Conservation (phyloP, 2,113 vertebrate genomes). For the Epinephelus cyanopodus region DNA sequence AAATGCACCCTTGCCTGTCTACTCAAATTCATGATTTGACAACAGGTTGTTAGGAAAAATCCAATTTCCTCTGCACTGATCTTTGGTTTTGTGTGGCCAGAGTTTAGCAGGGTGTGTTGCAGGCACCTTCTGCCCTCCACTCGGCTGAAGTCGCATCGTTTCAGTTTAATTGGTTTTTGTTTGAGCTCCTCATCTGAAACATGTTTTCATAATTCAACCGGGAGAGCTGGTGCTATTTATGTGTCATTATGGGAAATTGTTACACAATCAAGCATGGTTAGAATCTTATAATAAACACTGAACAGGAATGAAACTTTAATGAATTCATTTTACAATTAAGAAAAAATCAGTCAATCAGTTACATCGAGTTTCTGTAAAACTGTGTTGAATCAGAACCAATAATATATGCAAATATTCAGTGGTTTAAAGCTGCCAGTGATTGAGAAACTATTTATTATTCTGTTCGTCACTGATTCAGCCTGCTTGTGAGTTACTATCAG, state of each 20-base stretch:
- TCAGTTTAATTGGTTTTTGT: conserved; percentile 29
- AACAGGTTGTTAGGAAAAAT: neutral
- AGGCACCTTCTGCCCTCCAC: neutral
- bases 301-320: neutral
- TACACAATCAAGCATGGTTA: neutral
- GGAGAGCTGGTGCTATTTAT: neutral
- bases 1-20: neutral
- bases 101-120: neutral
- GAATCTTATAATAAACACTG: conserved; percentile 4
- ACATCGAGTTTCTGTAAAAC: neutral
- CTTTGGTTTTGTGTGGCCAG: neutral
- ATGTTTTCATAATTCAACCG: conserved; percentile 21
- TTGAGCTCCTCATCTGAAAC: conserved; percentile 21
- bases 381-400: conserved; percentile 9
- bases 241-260: neutral
- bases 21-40: conserved; percentile 1
- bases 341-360: neutral
- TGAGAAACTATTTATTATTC: conserved; percentile 42
- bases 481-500: conserved; percentile 48
- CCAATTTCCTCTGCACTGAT: neutral
- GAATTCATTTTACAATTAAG: conserved; percentile 2
- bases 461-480: conserved; percentile 46
- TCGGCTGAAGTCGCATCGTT: conserved; percentile 13
- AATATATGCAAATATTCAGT: conserved; percentile 19
- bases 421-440: conserved; percentile 1